Evolutionary conservation across 1,140 invertebrate species (phyloP), one percentile per base, ranked within the genome.

Genomic region (Drosophila chauvacae): DNA sequence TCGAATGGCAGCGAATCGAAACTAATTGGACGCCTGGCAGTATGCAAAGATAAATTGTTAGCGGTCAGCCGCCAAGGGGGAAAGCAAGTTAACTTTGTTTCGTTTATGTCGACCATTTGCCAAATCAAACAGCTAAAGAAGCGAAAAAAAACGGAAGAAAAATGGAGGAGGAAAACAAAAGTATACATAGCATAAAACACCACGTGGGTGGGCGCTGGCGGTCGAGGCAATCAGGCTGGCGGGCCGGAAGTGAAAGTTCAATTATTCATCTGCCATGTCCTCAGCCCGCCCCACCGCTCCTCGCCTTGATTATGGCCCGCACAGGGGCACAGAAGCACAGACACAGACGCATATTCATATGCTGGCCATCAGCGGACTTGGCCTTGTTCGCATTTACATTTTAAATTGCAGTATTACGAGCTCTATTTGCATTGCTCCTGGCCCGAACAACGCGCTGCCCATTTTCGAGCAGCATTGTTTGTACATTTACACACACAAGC

Each of bases 1-100:
- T 80, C 73, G 81, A 86, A 76, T 55, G 64, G 68, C 80, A 84
- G 79, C 84, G 69, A 88, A 72, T 85, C 81, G 77, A 90, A 85
- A 85, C 81, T 90, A 90, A 90, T 90, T 85, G 85, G 86, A 76
- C 75, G 66, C 75, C 78, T 63, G 56, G 33, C 81, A 90, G 73
- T 80, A 90, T 90, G 86, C 81, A 90, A 90, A 81, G 85, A 90
- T 90, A 85, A 85, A 90, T 71, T 65, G 73, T 59, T 63, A 65
- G 74, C 58, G 85, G 85, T 81, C 85, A 84, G 64, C 74, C 74
- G 59, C 14, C 45, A 20, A 47, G 44, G 51, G 62, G n/a, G 47
- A 76, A 60, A 77, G 75, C 72, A 63, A 73, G 62, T 55, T 55
- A 45, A 80, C 63, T 62, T 72, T 72, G 69, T 78, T 82, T 69